phyloP scores from a whole-genome alignment of 2,888 invertebrate species.

The Drosophila seclusa region DNA sequence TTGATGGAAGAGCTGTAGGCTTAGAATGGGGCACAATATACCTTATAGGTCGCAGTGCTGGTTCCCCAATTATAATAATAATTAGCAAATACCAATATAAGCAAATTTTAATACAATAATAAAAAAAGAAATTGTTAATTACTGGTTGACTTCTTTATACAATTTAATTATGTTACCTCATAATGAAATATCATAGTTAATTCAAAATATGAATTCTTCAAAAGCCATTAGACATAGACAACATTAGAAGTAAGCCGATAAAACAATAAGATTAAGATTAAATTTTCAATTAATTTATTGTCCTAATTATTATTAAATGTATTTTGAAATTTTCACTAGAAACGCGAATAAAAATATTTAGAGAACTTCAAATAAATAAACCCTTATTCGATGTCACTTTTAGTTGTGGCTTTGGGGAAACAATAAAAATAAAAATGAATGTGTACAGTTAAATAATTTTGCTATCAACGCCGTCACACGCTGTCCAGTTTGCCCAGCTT shows the following conservation, averaged over 20 bases:
- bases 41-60: too few species aligned
- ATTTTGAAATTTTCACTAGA: background rate
- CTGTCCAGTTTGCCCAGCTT: constrained; percentile 46
- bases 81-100: background rate
- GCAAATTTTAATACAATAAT: background rate
- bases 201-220: rapidly evolving
- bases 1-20: too few species aligned
- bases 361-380: background rate
- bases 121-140: background rate
- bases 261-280: background rate
- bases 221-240: too few species aligned
- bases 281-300: background rate
- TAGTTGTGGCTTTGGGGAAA: constrained; percentile 23
- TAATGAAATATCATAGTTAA: background rate
- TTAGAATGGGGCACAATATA: too few species aligned
- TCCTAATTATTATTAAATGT: background rate
- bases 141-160: background rate
- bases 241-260: background rate
- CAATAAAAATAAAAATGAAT: constrained; percentile 69
- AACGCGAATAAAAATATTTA: background rate
- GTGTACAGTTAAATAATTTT: constrained; percentile 56
- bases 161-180: background rate
- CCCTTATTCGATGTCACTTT: background rate
- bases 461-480: constrained; percentile 67
- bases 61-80: too few species aligned